Base-by-base conservation (phyloP, 2,113 vertebrate genomes). In the Silurus glanis region DNA sequence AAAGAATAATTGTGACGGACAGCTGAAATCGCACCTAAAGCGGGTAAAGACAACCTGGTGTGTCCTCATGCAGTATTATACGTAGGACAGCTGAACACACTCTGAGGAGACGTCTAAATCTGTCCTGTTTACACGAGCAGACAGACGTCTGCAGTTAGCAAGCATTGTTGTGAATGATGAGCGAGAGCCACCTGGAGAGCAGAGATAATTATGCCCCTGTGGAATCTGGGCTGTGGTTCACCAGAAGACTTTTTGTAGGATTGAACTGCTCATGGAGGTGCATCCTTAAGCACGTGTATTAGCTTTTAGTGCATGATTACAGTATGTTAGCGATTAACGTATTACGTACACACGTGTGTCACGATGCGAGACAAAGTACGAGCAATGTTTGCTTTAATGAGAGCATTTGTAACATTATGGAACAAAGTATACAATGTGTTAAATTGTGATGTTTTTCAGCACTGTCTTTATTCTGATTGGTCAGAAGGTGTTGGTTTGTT, bases 21-120 rank as follows among this genome's bases (percentile, higher is more conserved):
- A 80, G 79, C 79, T 80, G 79, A 47, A 59, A 80, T 61, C 12
- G 10, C 79, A 80, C 1, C 9, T 23, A 61, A 80, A 23, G 21
- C 55, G 61, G 28, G 58, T 59, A 19, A 17, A 80, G 55, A 58
- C 78, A 58, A 14, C 10, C 75, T 78, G 49, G 25, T 59, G 23
- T 23, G 37, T n/a, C 58, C 21, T 81, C 79, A 47, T 9, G 47
- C 80, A 64, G 80, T 13, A 16, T 64, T 66, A 4, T 6, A 37
- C 37, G 37, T 37, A n/a, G 37, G 37, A 82, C 80, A 82, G 80
- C 80, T 82, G 80, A 64, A 81, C 80, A 81, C 58, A 12, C 80
- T 64, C 17, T 4, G 45, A 49, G 37, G 58, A 49, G 80, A 82
- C 80, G 14, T 16, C 58, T n/a, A 3, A 2, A 19, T 49, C 80